These are phyloP conservation scores for Lutra lutra DNA, from an alignment of 2,797 vertebrate species.

Conservation along the genomic window DNA sequence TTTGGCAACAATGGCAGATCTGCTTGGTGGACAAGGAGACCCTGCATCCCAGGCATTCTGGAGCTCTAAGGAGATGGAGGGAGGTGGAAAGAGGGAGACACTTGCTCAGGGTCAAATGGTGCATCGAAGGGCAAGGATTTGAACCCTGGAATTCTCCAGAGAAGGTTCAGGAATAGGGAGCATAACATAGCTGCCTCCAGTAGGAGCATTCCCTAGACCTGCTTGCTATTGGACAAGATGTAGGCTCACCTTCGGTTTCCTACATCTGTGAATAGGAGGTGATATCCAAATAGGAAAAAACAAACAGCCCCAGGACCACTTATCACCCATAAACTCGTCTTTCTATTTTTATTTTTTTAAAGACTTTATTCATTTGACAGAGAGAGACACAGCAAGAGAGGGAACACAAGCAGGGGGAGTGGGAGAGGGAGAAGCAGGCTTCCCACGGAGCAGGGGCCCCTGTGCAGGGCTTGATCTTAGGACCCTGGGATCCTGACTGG, in stretches of 20 bases:
- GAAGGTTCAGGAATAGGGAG: background rate
- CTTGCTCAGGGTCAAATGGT: background rate
- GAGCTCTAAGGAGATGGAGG: background rate
- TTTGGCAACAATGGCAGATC: background rate
- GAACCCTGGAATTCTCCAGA: background rate
- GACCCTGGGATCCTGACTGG: too few species aligned
- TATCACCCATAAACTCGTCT: background rate
- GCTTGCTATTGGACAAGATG: background rate
- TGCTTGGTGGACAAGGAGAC: background rate
- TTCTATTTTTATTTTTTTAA: too few species aligned
- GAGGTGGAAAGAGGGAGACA: background rate
- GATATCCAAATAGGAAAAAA: background rate
- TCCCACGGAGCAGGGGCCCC: too few species aligned
- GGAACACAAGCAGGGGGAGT: too few species aligned
- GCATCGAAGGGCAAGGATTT: background rate
- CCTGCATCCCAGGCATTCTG: too few species aligned
- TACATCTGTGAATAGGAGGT: background rate
- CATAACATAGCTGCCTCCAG: background rate
- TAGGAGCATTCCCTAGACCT: background rate
- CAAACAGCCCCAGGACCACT: background rate
- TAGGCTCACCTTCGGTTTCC: background rate
- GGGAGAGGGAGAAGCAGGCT: too few species aligned
- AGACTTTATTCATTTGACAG: too few species aligned
- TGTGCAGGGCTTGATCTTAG: too few species aligned
- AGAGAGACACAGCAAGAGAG: too few species aligned